These are phyloP conservation scores for Mionectes macconnelli DNA, from an alignment of 2,113 vertebrate species.

Conservation along the genomic window DNA sequence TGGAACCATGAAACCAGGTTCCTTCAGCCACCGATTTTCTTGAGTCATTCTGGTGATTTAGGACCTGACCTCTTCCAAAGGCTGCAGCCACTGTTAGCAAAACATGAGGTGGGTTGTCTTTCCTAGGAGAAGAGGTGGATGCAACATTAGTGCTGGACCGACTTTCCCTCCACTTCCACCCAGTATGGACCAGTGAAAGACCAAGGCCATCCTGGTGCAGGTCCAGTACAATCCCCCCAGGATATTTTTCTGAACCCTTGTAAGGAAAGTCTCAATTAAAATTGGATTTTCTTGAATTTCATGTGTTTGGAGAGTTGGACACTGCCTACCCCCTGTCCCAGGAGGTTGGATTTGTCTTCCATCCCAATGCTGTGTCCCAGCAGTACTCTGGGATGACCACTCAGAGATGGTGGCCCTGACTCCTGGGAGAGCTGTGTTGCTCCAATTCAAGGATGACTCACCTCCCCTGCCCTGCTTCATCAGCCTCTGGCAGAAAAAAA, in stretches of 20 bases:
- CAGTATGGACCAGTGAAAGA: neutral
- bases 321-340: neutral
- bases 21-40: neutral
- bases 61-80: neutral
- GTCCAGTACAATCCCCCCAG: neutral
- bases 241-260: neutral
- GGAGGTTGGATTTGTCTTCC: neutral
- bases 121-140: neutral
- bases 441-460: neutral
- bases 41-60: neutral
- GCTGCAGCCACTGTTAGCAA: neutral
- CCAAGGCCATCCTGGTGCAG: neutral
- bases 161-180: neutral
- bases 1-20: neutral
- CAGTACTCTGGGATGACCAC: neutral
- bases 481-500: neutral
- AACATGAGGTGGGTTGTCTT: neutral
- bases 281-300: neutral
- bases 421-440: neutral
- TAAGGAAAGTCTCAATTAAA: neutral
- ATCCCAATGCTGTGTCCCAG: fast-evolving
- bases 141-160: neutral
- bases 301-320: neutral
- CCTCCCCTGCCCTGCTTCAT: neutral
- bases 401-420: neutral